Evolutionary conservation across 2,888 invertebrate species (phyloP), one percentile per base, ranked within the genome.

Genomic region (Eurytoma californica): DNA sequence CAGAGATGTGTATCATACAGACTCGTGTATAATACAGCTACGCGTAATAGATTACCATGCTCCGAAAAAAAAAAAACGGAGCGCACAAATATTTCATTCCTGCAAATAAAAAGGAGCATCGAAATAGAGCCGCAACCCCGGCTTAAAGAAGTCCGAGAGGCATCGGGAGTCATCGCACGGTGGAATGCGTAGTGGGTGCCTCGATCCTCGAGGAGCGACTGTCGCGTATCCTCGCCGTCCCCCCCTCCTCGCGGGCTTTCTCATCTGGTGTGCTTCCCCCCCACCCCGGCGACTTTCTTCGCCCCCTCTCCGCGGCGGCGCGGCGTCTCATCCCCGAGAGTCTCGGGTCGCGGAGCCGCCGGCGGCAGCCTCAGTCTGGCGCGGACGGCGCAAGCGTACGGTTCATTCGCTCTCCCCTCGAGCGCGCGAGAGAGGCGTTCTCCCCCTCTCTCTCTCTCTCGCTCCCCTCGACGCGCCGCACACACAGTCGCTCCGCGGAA

Each of bases 321-420:
- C 65, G 69, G 72, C 63, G 72, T 70, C 80, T 70, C 80, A 80
- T 80, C 80, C 80, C 80, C 78, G 80, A 80, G 53, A 53, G 53
- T 69, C 72, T 28, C 58, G 72, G 47, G 53, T 65, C 28, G 67
- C 65, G 16, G 51, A 14, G 53, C 73, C 60, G 51, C 51, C 49
- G 55, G 57, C 73, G 67, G 51, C 51, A 60, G 55, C 61, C 72
- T 79, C 87, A 89, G 90, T 90, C 86, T 84, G 85, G 86, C 85
- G 86, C 85, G 85, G 87, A 86, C 84, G 86, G 90, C 87, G 87
- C 87, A 86, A 86, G 87, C 88, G 89, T 87, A 84, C 85, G 87
- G 85, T 83, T 84, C 84, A 39, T 39, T 39, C 39, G 39, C 39
- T 39, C 51, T 7, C 51, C 51, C 20, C 13, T 7, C 12, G 18